Evolutionary conservation across 2,797 vertebrate genomes (phyloP), one percentile per base, ranked within the genome.

Genomic region (Propithecus perrieri): DNA sequence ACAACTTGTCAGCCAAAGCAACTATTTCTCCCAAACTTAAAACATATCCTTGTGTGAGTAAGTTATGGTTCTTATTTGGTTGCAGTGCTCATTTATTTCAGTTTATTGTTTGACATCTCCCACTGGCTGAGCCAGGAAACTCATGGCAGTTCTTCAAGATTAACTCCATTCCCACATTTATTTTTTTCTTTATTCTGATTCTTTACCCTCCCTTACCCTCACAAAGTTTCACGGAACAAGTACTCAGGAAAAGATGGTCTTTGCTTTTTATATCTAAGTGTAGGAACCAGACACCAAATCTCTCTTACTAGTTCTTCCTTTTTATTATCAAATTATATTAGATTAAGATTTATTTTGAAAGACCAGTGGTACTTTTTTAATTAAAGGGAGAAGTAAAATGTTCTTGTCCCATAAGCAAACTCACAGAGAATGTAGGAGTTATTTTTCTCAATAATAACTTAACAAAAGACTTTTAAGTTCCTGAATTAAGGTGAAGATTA

Each of bases 91-190:
- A 81, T 97, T 97, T 97, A 95, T 92, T 97, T 96, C 78, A 95
- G 87, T 83, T 96, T 94, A 95, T 96, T 96, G 78, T 91, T 94
- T 96, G 91, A 96, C 91, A 89, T 96, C 91, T 92, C 57, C 57
- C 59, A 90, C 67, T 90, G 71, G 57, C 59, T 86, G 50, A 84
- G 79, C 96, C 97, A 97, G 57, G 41, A 93, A 97, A 94, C 35
- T 55, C 50, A 26, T 94, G 89, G 95, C 46, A 50, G 48, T 55
- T 85, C 41, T 95, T 96, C 90, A 94, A 86, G 95, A 92, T 59
- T 74, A 71, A 61, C 78, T 50, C 72, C 71, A 94, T 41, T 57
- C 24, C 75, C n/a, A 78, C 67, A 46, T 67, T 87, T 81, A 93
- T 69, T 69, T 81, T 92, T 86, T 86, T 81, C 48, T 96, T 96